A percentile compares a stretch with the other conserved stretches of the same genome.
These are phyloP conservation scores for Mycetomoellerius zeteki DNA, from an alignment of 1,140 invertebrate species.

Conservation along the genomic window DNA sequence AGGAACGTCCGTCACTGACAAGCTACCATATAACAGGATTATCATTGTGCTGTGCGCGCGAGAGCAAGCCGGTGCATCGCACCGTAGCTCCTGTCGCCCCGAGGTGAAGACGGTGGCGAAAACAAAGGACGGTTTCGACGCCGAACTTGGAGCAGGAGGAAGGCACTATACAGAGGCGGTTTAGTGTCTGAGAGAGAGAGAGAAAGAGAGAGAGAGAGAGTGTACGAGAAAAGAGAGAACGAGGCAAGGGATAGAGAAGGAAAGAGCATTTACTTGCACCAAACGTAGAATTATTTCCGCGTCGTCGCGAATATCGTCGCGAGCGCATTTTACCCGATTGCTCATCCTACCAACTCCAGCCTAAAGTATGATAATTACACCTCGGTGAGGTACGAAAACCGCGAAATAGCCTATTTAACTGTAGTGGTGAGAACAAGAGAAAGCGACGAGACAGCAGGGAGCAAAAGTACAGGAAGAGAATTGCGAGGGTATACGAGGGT, in stretches of 20 bases:
- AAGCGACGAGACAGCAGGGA: not conserved
- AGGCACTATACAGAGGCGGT: constrained; percentile 1
- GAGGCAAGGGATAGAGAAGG: not conserved
- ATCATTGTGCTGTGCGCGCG: constrained; percentile 52
- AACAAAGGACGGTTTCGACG: constrained; percentile 46
- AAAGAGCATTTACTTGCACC: constrained; percentile 2
- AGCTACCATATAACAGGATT: constrained; percentile 59
- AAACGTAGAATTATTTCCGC: constrained; percentile 31
- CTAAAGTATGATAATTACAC: constrained; percentile 66
- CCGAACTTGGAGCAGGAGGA: constrained; percentile 11
- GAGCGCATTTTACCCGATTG: constrained; percentile 15
- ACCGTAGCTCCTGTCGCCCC: constrained; percentile 43
- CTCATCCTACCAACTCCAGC: not conserved
- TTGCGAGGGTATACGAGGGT: constrained; percentile 25
- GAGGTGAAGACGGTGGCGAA: constrained; percentile 45
- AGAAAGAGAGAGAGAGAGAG: not conserved
- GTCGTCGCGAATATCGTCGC: constrained; percentile 28
- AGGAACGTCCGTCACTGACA: constrained; percentile 63
- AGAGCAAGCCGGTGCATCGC: constrained; percentile 38
- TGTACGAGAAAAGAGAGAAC: not conserved
- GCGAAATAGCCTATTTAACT: constrained; percentile 62
- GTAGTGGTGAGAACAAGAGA: not conserved
- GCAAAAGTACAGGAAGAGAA: not conserved
- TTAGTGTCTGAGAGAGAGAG: not conserved
- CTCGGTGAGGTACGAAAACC: constrained; percentile 29